phyloP scores from a whole-genome alignment of 2,113 vertebrate species.

The Crypturellus undulatus region DNA sequence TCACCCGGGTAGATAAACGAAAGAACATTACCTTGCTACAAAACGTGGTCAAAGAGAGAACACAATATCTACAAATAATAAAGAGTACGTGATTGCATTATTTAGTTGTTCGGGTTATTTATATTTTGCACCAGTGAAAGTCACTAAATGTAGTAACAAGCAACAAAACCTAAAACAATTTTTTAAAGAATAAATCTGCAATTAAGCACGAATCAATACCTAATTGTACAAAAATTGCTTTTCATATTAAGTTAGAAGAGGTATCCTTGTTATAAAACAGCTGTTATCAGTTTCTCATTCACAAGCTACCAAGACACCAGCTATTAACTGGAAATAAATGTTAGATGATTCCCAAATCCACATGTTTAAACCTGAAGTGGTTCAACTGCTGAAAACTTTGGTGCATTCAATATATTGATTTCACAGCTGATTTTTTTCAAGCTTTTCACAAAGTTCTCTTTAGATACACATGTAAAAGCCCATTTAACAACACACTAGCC shows the following conservation, averaged over 20 bases:
- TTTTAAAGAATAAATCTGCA: conserved; percentile 13
- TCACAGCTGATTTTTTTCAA: neutral
- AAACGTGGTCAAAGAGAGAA: neutral
- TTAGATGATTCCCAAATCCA: neutral
- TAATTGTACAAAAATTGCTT: conserved; percentile 25
- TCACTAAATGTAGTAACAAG: conserved; percentile 22
- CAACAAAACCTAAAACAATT: conserved; percentile 2
- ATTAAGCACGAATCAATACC: conserved; percentile 52
- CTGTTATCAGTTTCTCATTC: neutral
- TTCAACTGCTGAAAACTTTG: conserved; percentile 12
- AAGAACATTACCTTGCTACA: neutral
- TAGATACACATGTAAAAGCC: neutral
- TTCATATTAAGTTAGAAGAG: neutral
- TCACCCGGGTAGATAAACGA: neutral
- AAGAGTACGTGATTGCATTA: neutral
- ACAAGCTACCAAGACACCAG: neutral
- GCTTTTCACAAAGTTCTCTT: neutral
- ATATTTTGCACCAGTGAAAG: conserved; percentile 29
- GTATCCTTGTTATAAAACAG: neutral
- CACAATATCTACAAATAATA: neutral
- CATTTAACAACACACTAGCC: neutral
- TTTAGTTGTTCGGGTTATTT: neutral
- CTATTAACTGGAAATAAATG: neutral
- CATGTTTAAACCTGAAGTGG: neutral
- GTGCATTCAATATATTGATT: neutral